A percentile compares a stretch with the other conserved stretches of the same genome.
phyloP scores from a whole-genome alignment of 2,888 invertebrate genomes.

The Parapristionchus giblindavisi region DNA sequence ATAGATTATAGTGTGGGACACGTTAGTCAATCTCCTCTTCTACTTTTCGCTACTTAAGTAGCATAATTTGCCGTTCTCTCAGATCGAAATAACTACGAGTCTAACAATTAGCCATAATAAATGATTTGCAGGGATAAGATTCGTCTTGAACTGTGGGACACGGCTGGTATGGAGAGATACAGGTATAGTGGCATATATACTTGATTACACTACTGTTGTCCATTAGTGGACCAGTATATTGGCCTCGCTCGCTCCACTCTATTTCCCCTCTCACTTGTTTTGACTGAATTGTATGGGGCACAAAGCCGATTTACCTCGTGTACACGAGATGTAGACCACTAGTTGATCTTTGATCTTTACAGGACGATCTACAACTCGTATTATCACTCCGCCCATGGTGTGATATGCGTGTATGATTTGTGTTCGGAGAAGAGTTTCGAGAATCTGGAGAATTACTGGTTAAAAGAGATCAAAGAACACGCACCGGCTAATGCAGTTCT shows the following conservation, averaged over 20 bases:
- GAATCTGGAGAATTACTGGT: constrained; percentile 69
- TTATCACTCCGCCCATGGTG: constrained; percentile 70
- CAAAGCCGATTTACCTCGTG: too few species aligned
- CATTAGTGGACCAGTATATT: background rate
- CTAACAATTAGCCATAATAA: background rate
- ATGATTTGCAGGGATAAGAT: constrained; percentile 44
- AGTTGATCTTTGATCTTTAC: constrained; percentile 37
- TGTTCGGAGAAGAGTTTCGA: constrained; percentile 66
- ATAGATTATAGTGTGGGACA: background rate
- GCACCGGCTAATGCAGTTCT: constrained; percentile 69
- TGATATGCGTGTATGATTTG: constrained; percentile 70
- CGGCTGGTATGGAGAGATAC: constrained; percentile 69
- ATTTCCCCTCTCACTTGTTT: background rate
- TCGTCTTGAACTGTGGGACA: constrained; percentile 65
- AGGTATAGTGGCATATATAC: too few species aligned
- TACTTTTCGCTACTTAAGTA: too few species aligned
- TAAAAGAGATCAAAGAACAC: constrained; percentile 67
- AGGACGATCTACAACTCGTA: constrained; percentile 70
- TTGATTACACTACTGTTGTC: too few species aligned
- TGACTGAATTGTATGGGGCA: too few species aligned
- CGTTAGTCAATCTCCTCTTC: constrained; percentile 27
- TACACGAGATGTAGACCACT: too few species aligned
- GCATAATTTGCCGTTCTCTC: background rate
- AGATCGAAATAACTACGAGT: background rate
- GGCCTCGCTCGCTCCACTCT: background rate